Evolutionary conservation across 2,888 invertebrate genomes (phyloP).

Genomic region (Lordiphosa andalusiaca): DNA sequence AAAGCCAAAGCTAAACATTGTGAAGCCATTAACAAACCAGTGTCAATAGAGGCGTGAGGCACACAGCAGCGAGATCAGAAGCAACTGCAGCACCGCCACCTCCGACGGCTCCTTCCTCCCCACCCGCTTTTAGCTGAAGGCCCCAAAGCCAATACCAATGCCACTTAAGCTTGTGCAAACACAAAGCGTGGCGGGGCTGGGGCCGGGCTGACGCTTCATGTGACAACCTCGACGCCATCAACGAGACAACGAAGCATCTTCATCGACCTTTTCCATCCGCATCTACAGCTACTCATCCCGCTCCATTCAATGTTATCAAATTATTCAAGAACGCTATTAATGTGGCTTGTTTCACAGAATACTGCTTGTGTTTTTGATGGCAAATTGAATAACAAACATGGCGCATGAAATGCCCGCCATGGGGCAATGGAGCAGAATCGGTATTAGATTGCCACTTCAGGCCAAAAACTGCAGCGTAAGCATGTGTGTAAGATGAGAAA

Average conservation of each 20-base stretch:
- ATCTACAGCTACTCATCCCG: slow-evolving; percentile 10
- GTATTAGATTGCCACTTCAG: slow-evolving; percentile 61
- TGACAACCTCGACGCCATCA: slow-evolving; percentile 59
- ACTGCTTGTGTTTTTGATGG: slow-evolving; percentile 48
- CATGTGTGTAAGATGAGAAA: slow-evolving; percentile 20
- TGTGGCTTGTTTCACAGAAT: slow-evolving; percentile 48
- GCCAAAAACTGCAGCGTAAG: slow-evolving; percentile 8
- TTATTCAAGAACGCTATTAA: slow-evolving; percentile 68
- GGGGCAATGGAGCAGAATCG: slow-evolving; percentile 42
- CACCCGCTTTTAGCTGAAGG: slow-evolving; percentile 28
- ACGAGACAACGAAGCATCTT: slow-evolving; percentile 42
- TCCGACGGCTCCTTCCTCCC: not conserved
- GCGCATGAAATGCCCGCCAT: slow-evolving; percentile 17
- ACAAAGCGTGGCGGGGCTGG: slow-evolving; percentile 29
- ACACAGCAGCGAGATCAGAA: slow-evolving; percentile 40
- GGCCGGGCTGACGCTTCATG: slow-evolving; percentile 19
- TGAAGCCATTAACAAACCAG: slow-evolving; percentile 67
- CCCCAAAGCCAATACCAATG: slow-evolving; percentile 53
- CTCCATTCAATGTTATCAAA: slow-evolving; percentile 53
- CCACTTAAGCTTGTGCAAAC: slow-evolving; percentile 69
- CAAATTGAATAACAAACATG: slow-evolving; percentile 64
- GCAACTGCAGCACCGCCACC: slow-evolving; percentile 37
- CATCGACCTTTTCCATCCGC: slow-evolving; percentile 19
- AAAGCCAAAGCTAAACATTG: slow-evolving; percentile 67
- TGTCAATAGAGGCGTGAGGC: slow-evolving; percentile 46